Evolutionary conservation across 2,113 vertebrate genomes (phyloP), one percentile per base, ranked within the genome.

Genomic region (Eulemur rufifrons): DNA sequence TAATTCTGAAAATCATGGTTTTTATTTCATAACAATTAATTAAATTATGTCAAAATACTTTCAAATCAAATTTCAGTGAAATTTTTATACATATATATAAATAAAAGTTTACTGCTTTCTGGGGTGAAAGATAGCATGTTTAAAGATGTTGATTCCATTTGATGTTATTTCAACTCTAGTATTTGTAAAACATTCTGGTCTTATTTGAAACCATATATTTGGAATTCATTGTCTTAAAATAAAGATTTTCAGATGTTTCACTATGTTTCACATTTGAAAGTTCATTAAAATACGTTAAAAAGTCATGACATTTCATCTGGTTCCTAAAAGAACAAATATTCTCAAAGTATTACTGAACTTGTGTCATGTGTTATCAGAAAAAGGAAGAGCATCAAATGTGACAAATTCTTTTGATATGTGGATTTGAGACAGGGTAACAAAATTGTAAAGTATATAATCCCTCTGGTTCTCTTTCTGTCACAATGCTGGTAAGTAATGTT

Each of bases 201-300:
- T 63, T 81, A 82, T 56, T 90, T 96, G 68, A 94, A 50, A 39
- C 12, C 15, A 85, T 95, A n/a, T 56, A 32, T 32, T 71, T 81
- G 18, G 6, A 81, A 86, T 76, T 27, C 0, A 54, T 50, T 91
- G 27, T 29, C 47, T 74, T 80, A 89, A 92, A 64, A 29, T 77
- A 42, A 39, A 69, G 8, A 10, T 50, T 81, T 87, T 95, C 50
- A 54, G 18, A 54, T 77, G 47, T 77, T 92, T 69, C 3, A 77
- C 13, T 85, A 32, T 82, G 8, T 63, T 64, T 93, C 21, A 86
- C 14, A 74, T 45, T 71, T 94, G 11, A 92, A 63, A 4, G 3
- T 27, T 14, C 68, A 50, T 52, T 80, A 85, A 66, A 81, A 74
- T 76, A 85, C 39, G 15, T 71, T 29, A 32, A 56, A 90, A 86